phyloP scores from a whole-genome alignment of 2,888 invertebrate genomes.

The Cyaniris semiargus region DNA sequence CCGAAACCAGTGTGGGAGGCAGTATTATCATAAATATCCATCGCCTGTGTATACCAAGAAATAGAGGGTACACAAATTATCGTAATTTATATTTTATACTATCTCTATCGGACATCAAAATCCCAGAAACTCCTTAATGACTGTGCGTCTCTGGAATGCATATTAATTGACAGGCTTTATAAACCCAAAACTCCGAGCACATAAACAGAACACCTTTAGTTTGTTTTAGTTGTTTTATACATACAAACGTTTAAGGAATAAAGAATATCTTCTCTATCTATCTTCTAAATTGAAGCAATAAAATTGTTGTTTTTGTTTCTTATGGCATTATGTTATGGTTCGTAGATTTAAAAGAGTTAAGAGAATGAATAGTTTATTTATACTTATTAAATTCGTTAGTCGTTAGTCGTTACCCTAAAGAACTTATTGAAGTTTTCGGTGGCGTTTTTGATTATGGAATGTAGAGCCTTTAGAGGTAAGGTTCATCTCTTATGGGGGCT shows the following conservation, averaged over 20 bases:
- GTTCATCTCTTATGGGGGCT: no score
- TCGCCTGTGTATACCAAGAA: background rate
- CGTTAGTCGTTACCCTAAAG: no score
- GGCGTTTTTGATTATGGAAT: no score
- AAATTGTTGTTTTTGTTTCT: background rate
- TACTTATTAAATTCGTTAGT: no score
- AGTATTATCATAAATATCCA: background rate
- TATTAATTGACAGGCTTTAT: constrained; percentile 12
- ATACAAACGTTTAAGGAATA: background rate
- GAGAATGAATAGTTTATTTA: no score
- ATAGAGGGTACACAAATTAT: constrained; percentile 1
- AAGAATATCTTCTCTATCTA: background rate
- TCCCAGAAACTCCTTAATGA: constrained; percentile 22
- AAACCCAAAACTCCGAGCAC: constrained; percentile 36
- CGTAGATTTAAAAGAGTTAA: background rate
- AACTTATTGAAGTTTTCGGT: no score
- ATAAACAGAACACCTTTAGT: constrained; percentile 40
- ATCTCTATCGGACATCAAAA: constrained; percentile 16
- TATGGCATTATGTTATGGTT: background rate
- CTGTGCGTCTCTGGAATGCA: constrained; percentile 24
- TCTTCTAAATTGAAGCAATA: background rate
- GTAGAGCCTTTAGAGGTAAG: no score
- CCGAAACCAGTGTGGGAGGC: background rate
- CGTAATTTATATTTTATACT: constrained; percentile 25
- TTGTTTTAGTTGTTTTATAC: constrained; percentile 32